Conservation (phyloP, 2,888 invertebrate genomes). For the Acleris literana region DNA sequence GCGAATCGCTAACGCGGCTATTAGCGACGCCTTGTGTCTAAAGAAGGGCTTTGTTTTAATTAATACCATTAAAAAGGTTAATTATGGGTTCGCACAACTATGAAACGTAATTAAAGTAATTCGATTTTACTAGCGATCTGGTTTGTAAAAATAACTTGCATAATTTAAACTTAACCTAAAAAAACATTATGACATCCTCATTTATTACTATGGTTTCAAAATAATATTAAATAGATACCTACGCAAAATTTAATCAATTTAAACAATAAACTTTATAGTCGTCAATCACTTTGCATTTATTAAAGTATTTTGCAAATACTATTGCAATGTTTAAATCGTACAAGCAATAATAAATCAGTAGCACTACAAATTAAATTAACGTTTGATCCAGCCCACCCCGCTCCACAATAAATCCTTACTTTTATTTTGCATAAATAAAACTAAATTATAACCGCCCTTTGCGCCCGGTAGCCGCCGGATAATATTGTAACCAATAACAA, state of each 20-base stretch:
- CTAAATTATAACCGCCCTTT: slow-evolving; percentile 79
- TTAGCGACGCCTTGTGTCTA: slow-evolving; percentile 21
- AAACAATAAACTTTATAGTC: slow-evolving; percentile 40
- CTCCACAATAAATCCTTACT: slow-evolving; percentile 72
- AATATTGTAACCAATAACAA: slow-evolving; percentile 80
- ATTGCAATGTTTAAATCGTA: slow-evolving; percentile 9
- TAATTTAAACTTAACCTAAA: too few relatives aligned
- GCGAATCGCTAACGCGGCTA: slow-evolving; percentile 27
- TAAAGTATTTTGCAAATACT: slow-evolving; percentile 18
- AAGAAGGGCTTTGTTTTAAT: slow-evolving; percentile 23
- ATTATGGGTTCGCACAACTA: slow-evolving; percentile 8
- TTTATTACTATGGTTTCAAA: too few relatives aligned
- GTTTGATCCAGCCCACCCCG: slow-evolving; percentile 55
- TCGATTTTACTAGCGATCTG: background rate
- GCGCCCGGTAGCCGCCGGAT: slow-evolving; percentile 79
- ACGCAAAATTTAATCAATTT: background rate
- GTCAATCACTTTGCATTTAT: slow-evolving; percentile 37
- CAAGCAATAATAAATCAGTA: slow-evolving; percentile 28
- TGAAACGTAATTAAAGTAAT: background rate
- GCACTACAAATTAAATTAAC: slow-evolving; percentile 41
- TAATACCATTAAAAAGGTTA: slow-evolving; percentile 23
- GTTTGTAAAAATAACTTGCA: too few relatives aligned
- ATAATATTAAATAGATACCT: too few relatives aligned
- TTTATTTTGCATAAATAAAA: slow-evolving; percentile 83
- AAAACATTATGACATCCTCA: too few relatives aligned